These are phyloP conservation scores for Sycophaga agraensis DNA, from an alignment of 1,140 invertebrate species.

Conservation along the genomic window DNA sequence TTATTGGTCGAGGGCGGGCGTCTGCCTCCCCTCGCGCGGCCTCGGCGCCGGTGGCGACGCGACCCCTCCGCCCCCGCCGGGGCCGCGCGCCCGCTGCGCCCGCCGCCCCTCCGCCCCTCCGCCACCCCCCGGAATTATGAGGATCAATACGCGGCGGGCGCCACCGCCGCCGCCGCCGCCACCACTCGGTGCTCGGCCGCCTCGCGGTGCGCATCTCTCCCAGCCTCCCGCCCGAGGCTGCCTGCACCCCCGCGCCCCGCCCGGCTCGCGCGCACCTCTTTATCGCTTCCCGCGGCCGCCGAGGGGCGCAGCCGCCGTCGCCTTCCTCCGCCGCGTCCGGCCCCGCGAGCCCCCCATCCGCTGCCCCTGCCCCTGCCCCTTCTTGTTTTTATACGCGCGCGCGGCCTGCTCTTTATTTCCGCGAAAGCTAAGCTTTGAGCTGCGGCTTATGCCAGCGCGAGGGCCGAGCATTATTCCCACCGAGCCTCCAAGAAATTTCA, in stretches of 20 bases:
- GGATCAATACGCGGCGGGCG: conserved; percentile 54
- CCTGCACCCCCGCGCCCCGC: no score
- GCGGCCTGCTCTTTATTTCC: no score
- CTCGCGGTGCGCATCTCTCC: conserved; percentile 37
- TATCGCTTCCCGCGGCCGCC: not conserved
- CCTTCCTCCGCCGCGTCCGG: not conserved
- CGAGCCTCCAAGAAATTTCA: no score
- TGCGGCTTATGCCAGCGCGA: no score
- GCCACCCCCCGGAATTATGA: conserved; percentile 52
- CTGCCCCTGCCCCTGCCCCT: not conserved
- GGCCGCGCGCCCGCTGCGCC: conserved; percentile 7
- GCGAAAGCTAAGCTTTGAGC: no score
- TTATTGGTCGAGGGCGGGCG: conserved; percentile 50
- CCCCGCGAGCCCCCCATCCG: not conserved
- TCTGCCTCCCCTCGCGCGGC: not conserved
- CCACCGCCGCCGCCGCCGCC: conserved; percentile 28
- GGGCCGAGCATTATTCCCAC: no score
- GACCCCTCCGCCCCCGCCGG: not conserved
- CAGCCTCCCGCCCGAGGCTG: not conserved
- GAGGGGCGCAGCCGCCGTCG: not conserved
- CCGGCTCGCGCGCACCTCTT: not conserved
- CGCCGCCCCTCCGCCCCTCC: conserved; percentile 34
- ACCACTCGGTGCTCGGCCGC: conserved; percentile 48
- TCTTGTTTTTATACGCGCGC: not conserved
- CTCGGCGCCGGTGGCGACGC: not conserved